These are phyloP conservation scores for Solea senegalensis DNA, from an alignment of 2,113 vertebrate species.

Conservation along the genomic window DNA sequence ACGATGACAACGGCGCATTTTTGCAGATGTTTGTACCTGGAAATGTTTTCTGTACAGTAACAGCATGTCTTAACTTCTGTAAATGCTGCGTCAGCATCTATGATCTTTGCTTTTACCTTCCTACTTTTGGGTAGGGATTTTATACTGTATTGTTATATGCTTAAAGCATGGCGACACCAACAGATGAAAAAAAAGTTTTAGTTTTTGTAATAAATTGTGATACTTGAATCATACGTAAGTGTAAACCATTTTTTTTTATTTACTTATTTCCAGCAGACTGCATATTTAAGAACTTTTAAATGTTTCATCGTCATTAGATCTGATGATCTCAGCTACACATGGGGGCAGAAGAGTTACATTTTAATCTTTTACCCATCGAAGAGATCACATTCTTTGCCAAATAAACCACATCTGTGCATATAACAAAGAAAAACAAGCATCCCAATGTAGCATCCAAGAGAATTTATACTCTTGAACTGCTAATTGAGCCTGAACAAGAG, in stretches of 20 bases:
- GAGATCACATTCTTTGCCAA: no score
- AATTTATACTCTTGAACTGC: no score
- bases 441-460: no score
- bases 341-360: no score
- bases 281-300: no score
- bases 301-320: neutral
- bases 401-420: no score
- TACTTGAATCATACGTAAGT: conserved; percentile 74
- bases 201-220: conserved; percentile 88
- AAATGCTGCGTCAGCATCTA: conserved; percentile 80
- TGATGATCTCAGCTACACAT: neutral
- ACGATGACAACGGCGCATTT: conserved; percentile 64
- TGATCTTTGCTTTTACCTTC: conserved; percentile 79
- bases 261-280: conserved; percentile 25
- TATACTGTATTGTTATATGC: conserved; percentile 85
- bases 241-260: conserved; percentile 7
- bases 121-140: conserved; percentile 80
- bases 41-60: conserved; percentile 81
- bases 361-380: no score
- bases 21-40: conserved; percentile 77
- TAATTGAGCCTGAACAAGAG: no score
- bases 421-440: no score
- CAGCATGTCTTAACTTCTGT: conserved; percentile 83
- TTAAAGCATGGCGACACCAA: conserved; percentile 84
- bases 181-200: conserved; percentile 78